Conservation (phyloP, 2,888 invertebrate species). For the Aporophyla lueneburgensis region DNA sequence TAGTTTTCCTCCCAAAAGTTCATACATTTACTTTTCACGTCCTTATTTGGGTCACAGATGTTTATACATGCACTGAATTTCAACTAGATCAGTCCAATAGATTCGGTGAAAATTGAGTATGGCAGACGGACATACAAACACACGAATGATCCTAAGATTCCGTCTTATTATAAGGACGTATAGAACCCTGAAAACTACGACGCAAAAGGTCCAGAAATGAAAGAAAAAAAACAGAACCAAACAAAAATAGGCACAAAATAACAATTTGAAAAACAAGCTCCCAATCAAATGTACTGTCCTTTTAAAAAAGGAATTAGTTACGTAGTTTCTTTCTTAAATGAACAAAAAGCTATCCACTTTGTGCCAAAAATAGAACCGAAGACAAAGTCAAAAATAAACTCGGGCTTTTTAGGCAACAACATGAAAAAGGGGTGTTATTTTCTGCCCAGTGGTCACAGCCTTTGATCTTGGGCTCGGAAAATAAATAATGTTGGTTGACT, state of each 20-base stretch:
- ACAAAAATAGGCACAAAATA: neutral
- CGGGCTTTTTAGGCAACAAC: slow-evolving; percentile 12
- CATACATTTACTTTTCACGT: too few relatives aligned
- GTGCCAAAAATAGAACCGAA: slow-evolving; percentile 23
- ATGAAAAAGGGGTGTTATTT: slow-evolving; percentile 42
- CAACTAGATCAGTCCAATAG: too few relatives aligned
- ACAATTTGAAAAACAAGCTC: neutral
- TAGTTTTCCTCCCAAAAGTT: too few relatives aligned
- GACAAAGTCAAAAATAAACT: slow-evolving; percentile 37
- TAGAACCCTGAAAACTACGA: too few relatives aligned
- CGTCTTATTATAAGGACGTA: too few relatives aligned
- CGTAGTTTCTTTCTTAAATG: neutral
- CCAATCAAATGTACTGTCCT: neutral
- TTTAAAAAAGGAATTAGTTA: slow-evolving; percentile 6
- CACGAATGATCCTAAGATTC: too few relatives aligned
- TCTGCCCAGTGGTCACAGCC: slow-evolving; percentile 56
- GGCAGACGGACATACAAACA: too few relatives aligned
- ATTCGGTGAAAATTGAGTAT: too few relatives aligned
- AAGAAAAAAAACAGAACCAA: neutral
- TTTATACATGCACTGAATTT: too few relatives aligned
- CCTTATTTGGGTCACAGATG: too few relatives aligned
- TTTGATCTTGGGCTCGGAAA: slow-evolving; percentile 52
- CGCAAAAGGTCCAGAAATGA: neutral
- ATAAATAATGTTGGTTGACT: slow-evolving; percentile 55
- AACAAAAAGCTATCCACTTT: slow-evolving; percentile 10